A percentile compares a stretch with the other conserved stretches of the same genome.
These are phyloP conservation scores for Cairina moschata DNA, from an alignment of 2,113 vertebrate species.

Conservation along the genomic window DNA sequence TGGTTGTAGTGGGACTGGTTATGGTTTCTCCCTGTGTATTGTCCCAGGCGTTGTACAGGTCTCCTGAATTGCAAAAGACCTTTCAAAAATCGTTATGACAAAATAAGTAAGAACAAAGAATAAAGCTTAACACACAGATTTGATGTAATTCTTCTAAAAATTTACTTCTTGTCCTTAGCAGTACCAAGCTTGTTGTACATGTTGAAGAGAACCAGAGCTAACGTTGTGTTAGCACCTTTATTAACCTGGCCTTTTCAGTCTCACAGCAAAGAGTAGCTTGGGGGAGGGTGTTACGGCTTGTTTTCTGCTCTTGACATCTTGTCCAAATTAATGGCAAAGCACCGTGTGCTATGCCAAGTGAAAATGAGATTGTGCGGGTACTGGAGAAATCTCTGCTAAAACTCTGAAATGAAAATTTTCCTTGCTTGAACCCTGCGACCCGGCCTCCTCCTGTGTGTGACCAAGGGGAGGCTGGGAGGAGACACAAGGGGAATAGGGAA, in stretches of 20 bases:
- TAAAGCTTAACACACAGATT: not conserved
- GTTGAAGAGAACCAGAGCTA: not conserved
- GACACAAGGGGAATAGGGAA: not conserved
- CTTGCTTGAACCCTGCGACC: not conserved
- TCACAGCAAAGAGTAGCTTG: not conserved
- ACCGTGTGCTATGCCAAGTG: not conserved
- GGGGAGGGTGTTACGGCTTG: not conserved
- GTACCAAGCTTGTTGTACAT: not conserved
- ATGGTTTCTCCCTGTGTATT: accelerated
- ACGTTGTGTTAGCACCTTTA: not conserved
- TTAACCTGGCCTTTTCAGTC: slow-evolving; percentile 16
- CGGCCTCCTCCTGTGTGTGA: not conserved
- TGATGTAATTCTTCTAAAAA: not conserved
- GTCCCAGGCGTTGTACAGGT: not conserved
- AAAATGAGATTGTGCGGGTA: slow-evolving; percentile 17
- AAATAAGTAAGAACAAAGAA: not conserved
- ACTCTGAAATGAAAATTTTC: slow-evolving; percentile 6
- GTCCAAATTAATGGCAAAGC: slow-evolving; percentile 24
- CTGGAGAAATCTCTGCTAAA: not conserved
- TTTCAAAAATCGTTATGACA: not conserved
- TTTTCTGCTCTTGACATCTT: slow-evolving; percentile 28
- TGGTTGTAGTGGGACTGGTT: not conserved
- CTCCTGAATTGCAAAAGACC: not conserved
- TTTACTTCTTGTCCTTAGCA: not conserved
- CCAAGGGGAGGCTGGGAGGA: not conserved